Base-by-base conservation (phyloP, 2,888 invertebrate species). In the Cataglyphis altisquamis region DNA sequence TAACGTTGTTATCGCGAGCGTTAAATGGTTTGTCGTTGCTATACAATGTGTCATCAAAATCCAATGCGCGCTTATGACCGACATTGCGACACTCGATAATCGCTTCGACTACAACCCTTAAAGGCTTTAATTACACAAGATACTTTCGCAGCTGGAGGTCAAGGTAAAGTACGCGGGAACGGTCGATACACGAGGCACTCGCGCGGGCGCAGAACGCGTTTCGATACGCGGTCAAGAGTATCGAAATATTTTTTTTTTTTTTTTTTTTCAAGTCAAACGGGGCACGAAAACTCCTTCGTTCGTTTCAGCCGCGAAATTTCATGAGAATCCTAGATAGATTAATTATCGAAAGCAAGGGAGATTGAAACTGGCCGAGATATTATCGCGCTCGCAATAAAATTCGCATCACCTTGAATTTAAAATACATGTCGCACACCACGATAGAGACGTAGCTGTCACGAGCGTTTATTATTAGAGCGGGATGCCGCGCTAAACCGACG, bases 181-280 rank as follows among this genome's bases (percentile, higher is more conserved):
- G 90, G 86, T 90, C 90, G 90, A 90, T 90, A 85, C 48, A n/a
- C n/a, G n/a, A n/a, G 84, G 32, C 84, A 85, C 77, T 52, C 85
- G 87, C 87, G 90, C 83, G 62, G 78, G 85, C 80, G 85, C 74
- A 77, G 66, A 67, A 74, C 41, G 48, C 66, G 29, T 74, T 60
- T 36, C 52, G 63, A 68, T 32, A 32, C 57, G 21, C 45, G 21
- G 6, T n/a, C 55, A 10, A 25, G 18, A 5, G 9, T 36, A 15
- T 68, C 32, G 10, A 67, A 67, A 45, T 2, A 3, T 21, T 60
- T 5, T 36, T 45, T 48, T 39, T 18, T 25, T n/a, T n/a, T 9
- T n/a, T 15, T 12, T 25, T 25, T 25, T 25, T 25, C 18, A 21
- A 5, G 36, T 60, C 36, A 12, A 67, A 48, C 67, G 32, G 67